These are phyloP conservation scores for Scolanthus callimorphus DNA, from an alignment of 92 coral and sea anemone species.

Conservation along the genomic window DNA sequence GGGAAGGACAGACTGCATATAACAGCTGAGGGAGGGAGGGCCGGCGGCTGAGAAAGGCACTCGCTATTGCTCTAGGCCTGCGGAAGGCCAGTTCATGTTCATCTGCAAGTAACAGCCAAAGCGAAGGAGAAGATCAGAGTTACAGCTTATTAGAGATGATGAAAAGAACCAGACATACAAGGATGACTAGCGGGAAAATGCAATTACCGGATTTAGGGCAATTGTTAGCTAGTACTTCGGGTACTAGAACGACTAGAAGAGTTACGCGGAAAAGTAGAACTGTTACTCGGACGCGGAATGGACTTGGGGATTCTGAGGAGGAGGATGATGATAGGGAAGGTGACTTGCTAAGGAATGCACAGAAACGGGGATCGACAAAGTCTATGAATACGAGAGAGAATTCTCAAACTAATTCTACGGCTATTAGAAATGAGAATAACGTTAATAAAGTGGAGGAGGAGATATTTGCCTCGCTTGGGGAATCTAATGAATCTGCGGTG, in stretches of 20 bases:
- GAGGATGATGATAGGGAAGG: not conserved
- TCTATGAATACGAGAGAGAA: no score
- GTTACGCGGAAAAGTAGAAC: not conserved
- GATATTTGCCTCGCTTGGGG: slow-evolving; percentile 22
- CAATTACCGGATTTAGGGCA: not conserved
- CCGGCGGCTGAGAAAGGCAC: slow-evolving; percentile 13
- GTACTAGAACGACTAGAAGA: not conserved
- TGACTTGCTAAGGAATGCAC: not conserved
- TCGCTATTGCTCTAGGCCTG: slow-evolving; percentile 25
- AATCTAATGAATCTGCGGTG: not conserved
- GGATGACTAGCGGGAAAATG: not conserved
- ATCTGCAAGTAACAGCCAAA: slow-evolving; percentile 9
- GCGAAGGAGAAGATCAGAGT: slow-evolving; percentile 13
- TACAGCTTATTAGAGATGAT: not conserved
- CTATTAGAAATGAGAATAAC: not conserved
- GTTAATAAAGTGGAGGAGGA: no score
- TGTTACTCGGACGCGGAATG: not conserved
- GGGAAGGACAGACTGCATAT: slow-evolving; percentile 10
- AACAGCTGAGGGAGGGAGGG: slow-evolving; percentile 30
- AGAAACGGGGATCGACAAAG: no score
- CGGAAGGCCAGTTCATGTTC: slow-evolving; percentile 2
- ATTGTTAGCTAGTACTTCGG: not conserved
- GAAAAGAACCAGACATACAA: not conserved
- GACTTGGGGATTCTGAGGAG: not conserved
- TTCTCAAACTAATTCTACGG: not conserved